Base-by-base conservation (phyloP, 2,797 vertebrate species). In the Coilia nasus region DNA sequence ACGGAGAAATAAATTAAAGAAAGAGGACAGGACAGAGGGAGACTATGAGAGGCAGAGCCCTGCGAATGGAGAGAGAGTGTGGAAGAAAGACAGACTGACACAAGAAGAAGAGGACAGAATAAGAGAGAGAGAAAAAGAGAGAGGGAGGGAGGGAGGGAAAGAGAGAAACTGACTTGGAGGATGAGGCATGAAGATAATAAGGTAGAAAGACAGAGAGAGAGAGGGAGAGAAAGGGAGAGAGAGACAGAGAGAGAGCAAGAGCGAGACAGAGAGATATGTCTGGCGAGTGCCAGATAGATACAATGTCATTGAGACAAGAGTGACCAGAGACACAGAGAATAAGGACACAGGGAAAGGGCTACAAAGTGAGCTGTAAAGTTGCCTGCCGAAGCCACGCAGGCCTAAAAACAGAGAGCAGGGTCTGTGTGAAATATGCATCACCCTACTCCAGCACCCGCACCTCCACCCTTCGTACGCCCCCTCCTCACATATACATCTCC, bases 341-440 rank as follows among this genome's bases (percentile, higher is more conserved):
- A 1, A 28, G n/a, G n/a, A 28, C 10, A 28, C n/a, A 1, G 9
- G 23, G 62, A 62, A 2, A 41, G 35, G 35, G 35, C 35, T 41
- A 5, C 35, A 15, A 60, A n/a, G 59, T 4, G 59, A 60, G 86
- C 28, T 19, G 83, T 82, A 23, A 89, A 84, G 87, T 41, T 41
- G 35, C 9, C 25, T 23, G 35, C 35, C 1, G 35, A 41, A 75
- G 14, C 31, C 28, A 35, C 11, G 25, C 15, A 35, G 67, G 67
- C 28, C 67, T 41, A 3, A 41, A 31, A 41, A 12, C 23, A 4
- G 28, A 75, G 67, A 35, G 31, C 67, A 86, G 85, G 25, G 83
- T 86, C 83, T 25, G 75, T 46, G 88, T 94, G 93, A 94, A 95
- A 96, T 94, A 95, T 94, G 93, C 92, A 95, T 94, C 92, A 83